Evolutionary conservation across 2,888 invertebrate species (phyloP).

Genomic region (Melikaiella ostensackeni): DNA sequence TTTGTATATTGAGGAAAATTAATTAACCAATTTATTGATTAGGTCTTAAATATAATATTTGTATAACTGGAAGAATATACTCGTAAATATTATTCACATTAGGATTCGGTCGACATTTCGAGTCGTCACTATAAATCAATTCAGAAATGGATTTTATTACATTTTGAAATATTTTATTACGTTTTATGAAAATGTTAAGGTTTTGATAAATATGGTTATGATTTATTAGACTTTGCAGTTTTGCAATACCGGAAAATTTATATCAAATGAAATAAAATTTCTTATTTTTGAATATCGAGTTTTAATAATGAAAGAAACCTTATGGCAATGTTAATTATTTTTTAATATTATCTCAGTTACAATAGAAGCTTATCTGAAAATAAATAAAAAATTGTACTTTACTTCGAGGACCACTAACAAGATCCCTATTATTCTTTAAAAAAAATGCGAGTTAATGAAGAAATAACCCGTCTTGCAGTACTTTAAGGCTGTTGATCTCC

Average conservation of each 20-base stretch:
- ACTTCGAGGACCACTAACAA: not conserved
- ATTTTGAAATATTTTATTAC: not conserved
- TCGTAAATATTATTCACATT: no score
- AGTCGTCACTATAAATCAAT: not conserved
- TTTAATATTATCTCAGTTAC: not conserved
- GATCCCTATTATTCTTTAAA: no score
- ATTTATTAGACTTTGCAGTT: not conserved
- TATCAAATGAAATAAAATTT: not conserved
- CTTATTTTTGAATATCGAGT: not conserved
- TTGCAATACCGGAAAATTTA: not conserved
- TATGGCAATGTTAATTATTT: not conserved
- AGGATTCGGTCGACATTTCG: no score
- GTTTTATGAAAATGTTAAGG: not conserved
- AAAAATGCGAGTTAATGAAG: not conserved
- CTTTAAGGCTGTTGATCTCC: slow-evolving; percentile 3
- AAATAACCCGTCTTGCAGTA: not conserved
- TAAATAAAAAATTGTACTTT: not conserved
- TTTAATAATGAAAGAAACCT: not conserved
- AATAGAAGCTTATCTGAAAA: not conserved
- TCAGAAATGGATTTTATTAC: not conserved
- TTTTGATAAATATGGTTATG: not conserved
- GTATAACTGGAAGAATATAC: no score
- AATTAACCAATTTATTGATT: not conserved
- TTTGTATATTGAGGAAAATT: not conserved
- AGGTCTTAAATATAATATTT: not conserved